Conservation (phyloP, 2,888 invertebrate genomes). For the Liposcelis brunnea region DNA sequence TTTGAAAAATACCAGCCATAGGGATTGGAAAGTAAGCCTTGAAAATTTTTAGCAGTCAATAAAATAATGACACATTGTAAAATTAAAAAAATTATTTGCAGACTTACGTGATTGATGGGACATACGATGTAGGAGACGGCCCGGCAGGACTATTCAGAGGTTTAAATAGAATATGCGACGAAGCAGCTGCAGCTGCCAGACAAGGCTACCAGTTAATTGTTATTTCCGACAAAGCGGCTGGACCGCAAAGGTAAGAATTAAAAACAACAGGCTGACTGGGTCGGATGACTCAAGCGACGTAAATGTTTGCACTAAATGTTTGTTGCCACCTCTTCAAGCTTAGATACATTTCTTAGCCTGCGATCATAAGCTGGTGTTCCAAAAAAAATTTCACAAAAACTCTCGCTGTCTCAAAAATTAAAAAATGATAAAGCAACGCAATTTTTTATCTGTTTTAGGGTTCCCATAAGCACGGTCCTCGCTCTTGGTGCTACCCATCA, state of each 20-base stretch:
- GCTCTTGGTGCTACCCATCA: conserved; percentile 91
- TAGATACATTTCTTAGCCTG: too few species aligned
- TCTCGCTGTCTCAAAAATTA: too few species aligned
- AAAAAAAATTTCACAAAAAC: too few species aligned
- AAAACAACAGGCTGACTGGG: too few species aligned
- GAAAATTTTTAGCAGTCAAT: not conserved
- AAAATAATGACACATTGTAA: too few species aligned
- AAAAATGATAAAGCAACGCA: too few species aligned
- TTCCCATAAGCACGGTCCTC: conserved; percentile 65
- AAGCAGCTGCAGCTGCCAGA: conserved; percentile 63
- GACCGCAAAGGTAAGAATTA: conserved; percentile 29
- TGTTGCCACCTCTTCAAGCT: too few species aligned
- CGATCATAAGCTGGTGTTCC: not conserved
- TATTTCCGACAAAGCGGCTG: conserved; percentile 52
- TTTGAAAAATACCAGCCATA: conserved; percentile 62
- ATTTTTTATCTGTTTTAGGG: too few species aligned
- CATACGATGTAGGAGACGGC: conserved; percentile 63
- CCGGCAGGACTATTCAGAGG: conserved; percentile 57
- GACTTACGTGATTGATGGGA: conserved; percentile 73
- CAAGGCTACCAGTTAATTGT: conserved; percentile 70
- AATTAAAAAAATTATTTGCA: conserved; percentile 18
- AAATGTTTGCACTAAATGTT: too few species aligned
- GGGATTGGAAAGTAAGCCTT: conserved; percentile 58
- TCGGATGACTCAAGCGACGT: too few species aligned
- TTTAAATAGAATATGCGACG: conserved; percentile 59